Evolutionary conservation across 2,888 invertebrate species (phyloP).

Genomic region (Pycnomerus fuliginosus): DNA sequence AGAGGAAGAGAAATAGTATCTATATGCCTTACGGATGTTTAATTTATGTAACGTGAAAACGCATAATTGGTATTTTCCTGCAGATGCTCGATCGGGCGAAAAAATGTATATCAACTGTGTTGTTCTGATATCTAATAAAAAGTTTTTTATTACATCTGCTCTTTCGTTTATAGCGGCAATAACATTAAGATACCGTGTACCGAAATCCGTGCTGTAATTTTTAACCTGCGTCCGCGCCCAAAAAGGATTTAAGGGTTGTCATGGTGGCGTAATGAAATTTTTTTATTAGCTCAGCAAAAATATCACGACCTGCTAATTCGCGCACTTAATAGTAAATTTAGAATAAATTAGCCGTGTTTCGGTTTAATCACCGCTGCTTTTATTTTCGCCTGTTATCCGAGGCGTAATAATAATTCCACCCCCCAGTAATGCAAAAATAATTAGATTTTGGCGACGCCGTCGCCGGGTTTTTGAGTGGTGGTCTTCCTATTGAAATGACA

Average conservation of each 20-base stretch:
- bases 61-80: no score
- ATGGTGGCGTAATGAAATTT: constrained; percentile 12
- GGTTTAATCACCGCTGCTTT: constrained; percentile 13
- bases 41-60: constrained; percentile 10
- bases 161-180: constrained; percentile 5
- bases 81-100: no score
- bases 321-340: constrained; percentile 10
- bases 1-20: neutral
- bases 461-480: constrained; percentile 3
- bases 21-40: neutral
- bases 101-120: no score
- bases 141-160: constrained; percentile 1
- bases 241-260: constrained; percentile 7
- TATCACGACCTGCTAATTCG: constrained; percentile 10
- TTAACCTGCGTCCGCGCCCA: constrained; percentile 2
- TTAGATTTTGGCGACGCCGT: constrained; percentile 28
- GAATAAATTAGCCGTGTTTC: constrained; percentile 12
- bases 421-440: constrained; percentile 35
- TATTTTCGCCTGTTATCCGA: constrained; percentile 15
- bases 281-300: constrained; percentile 7
- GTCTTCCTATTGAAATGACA: constrained; percentile 23
- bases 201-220: constrained; percentile 13
- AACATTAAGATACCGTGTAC: constrained; percentile 4
- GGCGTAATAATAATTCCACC: constrained; percentile 25
- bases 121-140: no score